Base-by-base conservation (phyloP, 1,140 invertebrate genomes). In the Elysia chlorotica region DNA sequence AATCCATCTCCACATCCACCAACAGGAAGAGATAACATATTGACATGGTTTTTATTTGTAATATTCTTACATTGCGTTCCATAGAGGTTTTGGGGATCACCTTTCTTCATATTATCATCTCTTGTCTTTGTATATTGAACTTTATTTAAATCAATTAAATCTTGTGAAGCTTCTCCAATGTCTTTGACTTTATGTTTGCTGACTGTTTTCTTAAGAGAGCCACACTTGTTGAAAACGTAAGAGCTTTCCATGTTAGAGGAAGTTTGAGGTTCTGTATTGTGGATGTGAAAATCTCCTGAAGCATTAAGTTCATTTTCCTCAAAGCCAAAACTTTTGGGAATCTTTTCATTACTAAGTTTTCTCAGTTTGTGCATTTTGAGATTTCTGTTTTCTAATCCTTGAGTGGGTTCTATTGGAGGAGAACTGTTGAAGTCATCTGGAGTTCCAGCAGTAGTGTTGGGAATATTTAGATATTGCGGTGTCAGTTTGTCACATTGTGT, bases 241-340 rank as follows among this genome's bases (percentile, higher is more conserved):
- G 61, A 63, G n/a, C n/a, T 65, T 35, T 65, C 63, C 17, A 63
- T n/a, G n/a, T 63, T 35, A 3, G 37, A 65, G 48, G 14, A 41
- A 21, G 17, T 14, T 10, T 23, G 36, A 2, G 21, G 31, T 35
- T 41, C 36, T 25, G 28, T 5, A 38, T 23, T 2, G 30, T 21
- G 25, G 19, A 25, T 2, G 1, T 2, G 31, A 41, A 2, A 41
- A 25, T 41, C 63, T 1, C 36, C 63, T 2, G 63, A 38, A 21
- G 36, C 21, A 38, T 25, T 35, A 48, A 48, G 41, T 10, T 48
- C 10, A 48, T 14, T 48, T 48, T n/a, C n/a, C n/a, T n/a, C n/a
- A 48, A n/a, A 14, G n/a, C 10, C 41, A 48, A 48, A 48, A 48
- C 10, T n/a, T 48, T 48, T 48, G 10, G 10, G 41, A 48, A 48